phyloP scores from a whole-genome alignment of 2,113 vertebrate genomes.

The Thunnus thynnus region DNA sequence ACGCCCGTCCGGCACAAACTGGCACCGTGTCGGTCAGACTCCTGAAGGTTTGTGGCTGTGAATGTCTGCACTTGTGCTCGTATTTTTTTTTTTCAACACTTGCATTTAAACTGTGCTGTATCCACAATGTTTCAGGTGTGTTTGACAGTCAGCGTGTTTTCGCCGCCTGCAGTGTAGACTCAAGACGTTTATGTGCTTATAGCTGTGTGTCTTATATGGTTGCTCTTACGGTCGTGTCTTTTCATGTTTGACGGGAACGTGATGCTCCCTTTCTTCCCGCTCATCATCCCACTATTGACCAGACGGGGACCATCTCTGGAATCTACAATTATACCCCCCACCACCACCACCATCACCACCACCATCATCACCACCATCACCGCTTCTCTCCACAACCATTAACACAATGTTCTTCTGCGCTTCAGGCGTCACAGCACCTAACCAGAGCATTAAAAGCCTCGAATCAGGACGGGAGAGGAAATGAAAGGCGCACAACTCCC shows the following conservation, averaged over 20 bases:
- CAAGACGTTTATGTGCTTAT: neutral
- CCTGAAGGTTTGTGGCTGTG: neutral
- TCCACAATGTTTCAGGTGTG: neutral
- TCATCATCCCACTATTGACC: neutral
- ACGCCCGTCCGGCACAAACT: conserved; percentile 1
- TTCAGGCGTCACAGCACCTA: conserved; percentile 42
- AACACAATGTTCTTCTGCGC: conserved; percentile 75
- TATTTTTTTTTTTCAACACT: neutral
- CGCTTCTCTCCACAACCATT: conserved; percentile 21
- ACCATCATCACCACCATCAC: neutral
- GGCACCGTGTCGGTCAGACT: neutral
- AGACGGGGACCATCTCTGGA: neutral
- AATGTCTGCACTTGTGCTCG: neutral
- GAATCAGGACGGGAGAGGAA: conserved; percentile 52
- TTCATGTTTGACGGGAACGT: neutral
- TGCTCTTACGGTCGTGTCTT: neutral
- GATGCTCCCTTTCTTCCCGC: conserved; percentile 14
- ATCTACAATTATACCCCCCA: conserved; percentile 43
- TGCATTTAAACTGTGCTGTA: neutral
- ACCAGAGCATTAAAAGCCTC: conserved; percentile 63
- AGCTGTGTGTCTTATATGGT: neutral
- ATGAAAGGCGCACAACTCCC: conserved; percentile 54
- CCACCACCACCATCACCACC: no score
- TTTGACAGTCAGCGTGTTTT: neutral
- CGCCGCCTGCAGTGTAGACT: neutral